Percentiles rank a stretch among this genome's conserved stretches.
Evolutionary conservation across 2,888 invertebrate species (phyloP).

Genomic region (Entomobrya proxima): DNA sequence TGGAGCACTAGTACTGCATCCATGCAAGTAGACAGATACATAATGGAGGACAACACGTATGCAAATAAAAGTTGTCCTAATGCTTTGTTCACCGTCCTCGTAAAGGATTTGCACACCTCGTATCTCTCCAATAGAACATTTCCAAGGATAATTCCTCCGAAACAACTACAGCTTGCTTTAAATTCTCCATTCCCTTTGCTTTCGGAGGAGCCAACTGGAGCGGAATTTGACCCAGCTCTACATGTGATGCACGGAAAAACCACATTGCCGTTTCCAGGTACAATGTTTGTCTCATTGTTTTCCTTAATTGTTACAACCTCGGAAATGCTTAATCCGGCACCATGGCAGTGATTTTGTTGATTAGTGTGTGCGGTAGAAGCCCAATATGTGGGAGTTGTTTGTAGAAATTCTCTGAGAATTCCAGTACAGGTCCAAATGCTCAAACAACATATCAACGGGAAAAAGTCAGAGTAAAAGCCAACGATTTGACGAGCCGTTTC

Average conservation of each 20-base stretch:
- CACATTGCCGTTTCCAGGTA: no score
- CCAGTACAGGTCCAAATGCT: conserved; percentile 41
- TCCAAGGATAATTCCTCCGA: neutral
- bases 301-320: no score
- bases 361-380: no score
- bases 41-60: conserved; percentile 45
- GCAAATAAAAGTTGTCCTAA: conserved; percentile 46
- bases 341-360: no score
- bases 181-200: neutral
- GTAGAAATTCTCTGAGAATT: conserved; percentile 4
- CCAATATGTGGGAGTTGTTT: neutral
- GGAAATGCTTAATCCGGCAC: no score
- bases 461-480: conserved; percentile 54
- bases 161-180: neutral
- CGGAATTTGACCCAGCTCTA: no score
- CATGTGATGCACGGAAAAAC: no score
- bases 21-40: conserved; percentile 54
- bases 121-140: conserved; percentile 47
- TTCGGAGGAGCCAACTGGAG: neutral
- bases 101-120: conserved; percentile 40
- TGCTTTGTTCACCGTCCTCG: conserved; percentile 40
- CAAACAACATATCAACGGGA: conserved; percentile 38
- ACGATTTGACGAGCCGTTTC: conserved; percentile 39
- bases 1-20: conserved; percentile 53
- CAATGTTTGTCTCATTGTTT: no score